Base-by-base conservation (phyloP, 2,113 vertebrate genomes). In the Aix galericulata region DNA sequence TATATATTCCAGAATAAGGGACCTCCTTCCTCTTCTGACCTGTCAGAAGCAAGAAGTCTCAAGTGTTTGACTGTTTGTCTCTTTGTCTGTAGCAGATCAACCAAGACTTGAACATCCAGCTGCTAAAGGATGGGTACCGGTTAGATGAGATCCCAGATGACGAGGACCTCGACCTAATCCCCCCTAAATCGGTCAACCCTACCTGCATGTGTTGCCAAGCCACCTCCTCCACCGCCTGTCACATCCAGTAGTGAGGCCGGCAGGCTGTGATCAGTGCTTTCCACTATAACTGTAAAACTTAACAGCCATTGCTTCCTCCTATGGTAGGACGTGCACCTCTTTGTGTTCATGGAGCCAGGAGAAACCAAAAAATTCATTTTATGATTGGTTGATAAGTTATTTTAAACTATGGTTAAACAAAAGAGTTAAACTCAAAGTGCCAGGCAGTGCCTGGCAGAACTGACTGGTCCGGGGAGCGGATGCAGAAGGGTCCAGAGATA, bases 121-220 rank as follows among this genome's bases (percentile, higher is more conserved):
- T 99, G 93, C 98, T 99, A 95, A 99, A 99, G 97, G 99, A 99
- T 17, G 99, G 99, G 42, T 99, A 99, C 97, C 99, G 99, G 91
- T 98, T 99, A 95, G 99, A 99, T 8, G 99, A 99, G 98, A 99
- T 99, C 96, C 99, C 99, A 0, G 99, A 99, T 2, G 99, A 99
- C 0, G 99, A 99, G 94, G 99, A 99, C 98, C 98, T 99, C 90
- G 99, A 99, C 97, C 98, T 99, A 92, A 99, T 99, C 63, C 99
- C 99, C 29, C 99, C 99, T 32, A 99, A 99, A 96, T 99, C 99
- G 0, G 99, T 99, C 95, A 99, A 99, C 98, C 99, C 99, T 67
- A 99, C 99, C 94, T 99, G 99, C 99, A 99, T 99, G 98, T 99
- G 99, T 97, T 99, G 99, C 98, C 99, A 99, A 98, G 99, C 99